Evolutionary conservation across 2,113 vertebrate species (phyloP).

Genomic region (Sialia sialis): DNA sequence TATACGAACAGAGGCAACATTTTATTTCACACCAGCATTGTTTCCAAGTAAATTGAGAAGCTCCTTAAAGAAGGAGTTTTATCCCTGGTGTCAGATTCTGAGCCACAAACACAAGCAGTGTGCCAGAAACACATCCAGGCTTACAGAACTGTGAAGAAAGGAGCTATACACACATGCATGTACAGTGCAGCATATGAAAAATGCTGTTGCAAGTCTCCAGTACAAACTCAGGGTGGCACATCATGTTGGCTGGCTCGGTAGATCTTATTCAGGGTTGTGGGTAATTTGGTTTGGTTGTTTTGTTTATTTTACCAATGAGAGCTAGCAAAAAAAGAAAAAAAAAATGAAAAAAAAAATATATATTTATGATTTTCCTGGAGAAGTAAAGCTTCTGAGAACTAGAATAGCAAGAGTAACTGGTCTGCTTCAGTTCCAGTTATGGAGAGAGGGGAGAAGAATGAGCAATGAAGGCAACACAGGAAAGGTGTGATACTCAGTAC

Average conservation of each 20-base stretch:
- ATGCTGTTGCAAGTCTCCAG: background rate
- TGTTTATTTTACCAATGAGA: background rate
- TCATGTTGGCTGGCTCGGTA: background rate
- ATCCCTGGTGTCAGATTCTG: background rate
- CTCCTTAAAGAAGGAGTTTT: background rate
- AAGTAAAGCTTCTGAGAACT: background rate
- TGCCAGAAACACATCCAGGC: background rate
- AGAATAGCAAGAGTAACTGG: background rate
- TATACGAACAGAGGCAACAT: background rate
- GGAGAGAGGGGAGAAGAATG: fast-evolving
- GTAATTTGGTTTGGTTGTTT: background rate
- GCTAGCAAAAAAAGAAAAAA: background rate
- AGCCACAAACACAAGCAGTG: background rate
- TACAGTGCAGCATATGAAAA: background rate
- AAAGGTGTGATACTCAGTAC: background rate
- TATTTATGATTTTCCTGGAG: background rate
- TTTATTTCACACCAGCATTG: background rate
- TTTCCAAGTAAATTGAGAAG: background rate
- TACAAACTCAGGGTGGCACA: background rate
- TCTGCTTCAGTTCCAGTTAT: background rate
- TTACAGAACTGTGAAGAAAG: background rate
- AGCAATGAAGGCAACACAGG: background rate
- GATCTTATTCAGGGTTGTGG: background rate
- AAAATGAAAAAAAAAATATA: background rate
- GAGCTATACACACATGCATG: background rate